Evolutionary conservation across 2,113 vertebrate species (phyloP), one percentile per base, ranked within the genome.

Genomic region (Nycticebus coucang): DNA sequence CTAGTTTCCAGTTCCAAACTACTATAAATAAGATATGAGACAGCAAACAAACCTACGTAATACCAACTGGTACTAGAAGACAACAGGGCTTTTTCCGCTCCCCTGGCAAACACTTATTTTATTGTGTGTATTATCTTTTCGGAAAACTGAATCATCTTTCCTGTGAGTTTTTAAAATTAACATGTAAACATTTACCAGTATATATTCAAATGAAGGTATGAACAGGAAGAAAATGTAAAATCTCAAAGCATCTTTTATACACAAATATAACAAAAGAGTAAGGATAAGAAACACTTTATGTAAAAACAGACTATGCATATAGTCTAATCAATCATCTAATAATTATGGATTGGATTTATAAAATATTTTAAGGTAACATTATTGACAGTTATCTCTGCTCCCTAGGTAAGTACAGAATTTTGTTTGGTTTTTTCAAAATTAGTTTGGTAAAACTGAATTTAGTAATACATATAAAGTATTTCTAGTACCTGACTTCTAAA

Each of bases 21-120:
- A 95, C 97, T 98, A 96, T 97, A 98, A 98, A 98, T 98, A 98
- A 97, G 93, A 95, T 92, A 96, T 95, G 94, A 97, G 97, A 94
- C 85, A 96, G 95, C 0, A 3, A 98, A 98, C 98, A 99, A 98
- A 97, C 95, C 98, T 97, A 98, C 96, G 81, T 98, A 98, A 98
- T 97, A 99, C 98, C 98, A 98, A 98, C 98, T 99, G 98, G 98
- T 98, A 99, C 98, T 98, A 98, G 91, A 95, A 98, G 95, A 99
- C 99, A 99, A 99, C 92, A 94, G 98, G 53, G 96, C 98, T 98
- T 98, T 98, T 97, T 98, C 97, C 87, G 91, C 11, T 4, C 14
- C 30, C 68, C 80, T 15, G 91, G 69, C 87, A 96, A 98, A 98
- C 98, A 99, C 98, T 90, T 98, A 97, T 97, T 98, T 98, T 98